These are phyloP conservation scores for Spinus olivaceus DNA, from an alignment of 2,797 vertebrate genomes.

Conservation along the genomic window DNA sequence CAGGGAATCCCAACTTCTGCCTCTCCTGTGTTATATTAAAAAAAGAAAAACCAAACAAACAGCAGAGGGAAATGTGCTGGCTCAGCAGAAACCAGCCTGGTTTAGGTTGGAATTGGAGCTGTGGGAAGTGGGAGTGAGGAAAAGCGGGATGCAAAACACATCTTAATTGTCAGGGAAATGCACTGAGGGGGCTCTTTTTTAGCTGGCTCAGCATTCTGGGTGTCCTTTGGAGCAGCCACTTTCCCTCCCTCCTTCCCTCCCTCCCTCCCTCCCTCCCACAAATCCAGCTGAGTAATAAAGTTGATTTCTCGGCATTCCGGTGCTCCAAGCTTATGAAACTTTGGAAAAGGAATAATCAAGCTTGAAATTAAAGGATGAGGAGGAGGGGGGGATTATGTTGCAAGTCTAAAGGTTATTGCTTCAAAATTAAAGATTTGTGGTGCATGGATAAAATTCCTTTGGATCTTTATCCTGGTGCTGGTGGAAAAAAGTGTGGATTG, in stretches of 20 bases:
- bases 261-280: neutral
- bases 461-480: neutral
- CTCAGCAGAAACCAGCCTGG: neutral
- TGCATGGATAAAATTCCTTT: neutral
- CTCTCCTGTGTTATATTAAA: neutral
- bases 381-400: neutral
- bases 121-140: neutral
- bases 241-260: neutral
- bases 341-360: neutral
- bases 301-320: accelerated
- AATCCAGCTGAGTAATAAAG: neutral
- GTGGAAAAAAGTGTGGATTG: neutral
- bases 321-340: neutral
- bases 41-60: neutral
- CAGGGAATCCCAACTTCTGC: neutral
- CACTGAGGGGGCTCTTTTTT: neutral
- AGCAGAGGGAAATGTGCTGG: neutral
- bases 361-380: neutral
- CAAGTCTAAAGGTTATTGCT: neutral
- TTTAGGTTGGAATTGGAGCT: neutral
- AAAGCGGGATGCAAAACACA: neutral
- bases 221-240: neutral
- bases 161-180: conserved; percentile 17
- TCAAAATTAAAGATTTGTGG: neutral
- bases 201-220: neutral